Evolutionary conservation across 2,113 vertebrate species (phyloP), one percentile per base, ranked within the genome.

Genomic region (Thinocorus orbignyianus): DNA sequence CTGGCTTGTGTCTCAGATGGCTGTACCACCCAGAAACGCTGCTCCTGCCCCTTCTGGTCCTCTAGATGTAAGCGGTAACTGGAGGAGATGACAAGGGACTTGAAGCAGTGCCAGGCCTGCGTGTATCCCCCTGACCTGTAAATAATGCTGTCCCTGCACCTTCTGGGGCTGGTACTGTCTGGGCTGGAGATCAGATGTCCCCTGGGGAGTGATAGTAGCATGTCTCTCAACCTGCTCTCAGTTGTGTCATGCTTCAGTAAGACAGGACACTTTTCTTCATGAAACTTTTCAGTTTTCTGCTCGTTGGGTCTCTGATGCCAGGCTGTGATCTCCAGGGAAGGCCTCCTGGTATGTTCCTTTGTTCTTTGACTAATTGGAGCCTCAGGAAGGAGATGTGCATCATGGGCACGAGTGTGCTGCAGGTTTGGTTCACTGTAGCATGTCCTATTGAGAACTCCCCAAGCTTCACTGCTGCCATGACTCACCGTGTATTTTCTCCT

Each of bases 341-440:
- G 41, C 58, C 30, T 93, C 64, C 41, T 6, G 2, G 33, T 19
- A 30, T 24, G 7, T 54, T 73, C 26, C 78, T 77, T 65, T 73
- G 51, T 78, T 49, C 72, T 51, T 37, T 54, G 64, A 15, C 60
- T 84, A 57, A 51, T 11, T 78, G 64, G 46, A 81, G 13, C 37
- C 69, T 68, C 30, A 68, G 80, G 86, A 86, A 95, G 88, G 88
- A 93, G 91, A 84, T 74, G 91, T 33, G 80, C 88, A 24, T 37
- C 3, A 0, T 55, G 64, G 94, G 24, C 55, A 48, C 0, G 1
- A 58, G 76, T 7, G 25, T 33, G 39, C n/a, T 44, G 20, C 39
- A 51, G 37, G 48, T 72, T 64, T 18, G 35, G 17, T 49, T 83
- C 3, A 1, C 41, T 55, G 42, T 13, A 49, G 58, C 18, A 5